phyloP scores from a whole-genome alignment of 2,113 vertebrate species.

The Atlantisia rogersi region DNA sequence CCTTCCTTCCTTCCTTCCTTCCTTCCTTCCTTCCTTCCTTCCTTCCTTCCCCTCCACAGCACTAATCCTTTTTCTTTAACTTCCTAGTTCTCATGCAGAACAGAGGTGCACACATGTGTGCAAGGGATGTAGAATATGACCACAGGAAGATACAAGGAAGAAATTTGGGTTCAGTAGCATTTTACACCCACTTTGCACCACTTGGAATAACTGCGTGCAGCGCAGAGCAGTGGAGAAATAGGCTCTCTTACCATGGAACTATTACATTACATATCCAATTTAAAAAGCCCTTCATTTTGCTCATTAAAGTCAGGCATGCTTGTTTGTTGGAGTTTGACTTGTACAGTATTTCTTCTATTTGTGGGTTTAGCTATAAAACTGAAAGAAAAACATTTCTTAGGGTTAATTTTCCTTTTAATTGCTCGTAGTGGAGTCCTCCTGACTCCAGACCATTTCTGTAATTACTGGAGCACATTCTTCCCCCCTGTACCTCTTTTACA shows the following conservation, averaged over 20 bases:
- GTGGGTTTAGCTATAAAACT: constrained; percentile 47
- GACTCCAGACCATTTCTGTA: constrained; percentile 33
- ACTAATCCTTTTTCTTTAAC: neutral
- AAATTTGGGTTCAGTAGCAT: neutral
- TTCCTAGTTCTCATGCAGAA: accelerated
- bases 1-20: too few species aligned
- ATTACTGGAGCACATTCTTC: constrained; percentile 33
- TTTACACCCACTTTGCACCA: neutral
- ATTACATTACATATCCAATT: constrained; percentile 47
- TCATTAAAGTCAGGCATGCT: constrained; percentile 52
- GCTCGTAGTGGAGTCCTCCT: neutral
- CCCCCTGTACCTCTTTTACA: constrained; percentile 21
- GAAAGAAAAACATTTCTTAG: constrained; percentile 31
- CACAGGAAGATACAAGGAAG: neutral
- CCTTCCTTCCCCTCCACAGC: neutral
- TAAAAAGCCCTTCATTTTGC: constrained; percentile 48
- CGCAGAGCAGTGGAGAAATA: neutral
- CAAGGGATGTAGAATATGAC: neutral
- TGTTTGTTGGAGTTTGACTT: constrained; percentile 42
- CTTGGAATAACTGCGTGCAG: neutral
- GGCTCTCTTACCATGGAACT: constrained; percentile 9
- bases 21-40: neutral
- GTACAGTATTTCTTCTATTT: constrained; percentile 56
- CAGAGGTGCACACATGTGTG: neutral
- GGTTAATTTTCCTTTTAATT: constrained; percentile 56